Evolutionary conservation across 2,113 vertebrate species (phyloP).

Genomic region (Hyla sarda): DNA sequence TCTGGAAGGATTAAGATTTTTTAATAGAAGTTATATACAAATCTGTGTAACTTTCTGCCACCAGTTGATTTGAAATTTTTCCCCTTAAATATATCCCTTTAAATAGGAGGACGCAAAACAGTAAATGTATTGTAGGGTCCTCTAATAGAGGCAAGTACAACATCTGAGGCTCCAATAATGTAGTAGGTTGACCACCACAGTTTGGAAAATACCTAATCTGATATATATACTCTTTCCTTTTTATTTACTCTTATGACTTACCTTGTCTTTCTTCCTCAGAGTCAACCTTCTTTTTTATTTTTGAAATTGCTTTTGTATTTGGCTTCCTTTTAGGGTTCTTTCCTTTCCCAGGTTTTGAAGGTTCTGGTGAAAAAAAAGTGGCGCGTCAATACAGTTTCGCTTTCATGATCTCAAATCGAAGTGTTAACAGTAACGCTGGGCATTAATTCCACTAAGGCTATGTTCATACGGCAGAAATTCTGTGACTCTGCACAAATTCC

Average conservation of each 20-base stretch:
- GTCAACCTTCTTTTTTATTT: conserved; percentile 49
- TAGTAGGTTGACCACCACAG: not conserved
- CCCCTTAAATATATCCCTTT: too few relatives aligned
- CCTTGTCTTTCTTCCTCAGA: conserved; percentile 53
- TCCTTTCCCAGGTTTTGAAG: conserved; percentile 4
- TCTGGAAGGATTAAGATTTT: too few relatives aligned
- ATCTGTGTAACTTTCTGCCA: too few relatives aligned
- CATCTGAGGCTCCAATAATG: not conserved
- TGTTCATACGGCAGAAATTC: too few relatives aligned
- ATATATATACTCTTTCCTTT: not conserved
- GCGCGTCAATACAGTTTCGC: not conserved
- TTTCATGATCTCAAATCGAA: not conserved
- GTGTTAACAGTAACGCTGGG: not conserved
- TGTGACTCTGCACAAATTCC: too few relatives aligned
- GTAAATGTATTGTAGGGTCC: not conserved
- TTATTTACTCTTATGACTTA: not conserved
- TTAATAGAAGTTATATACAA: too few relatives aligned
- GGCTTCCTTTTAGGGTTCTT: conserved; percentile 40
- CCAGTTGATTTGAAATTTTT: too few relatives aligned
- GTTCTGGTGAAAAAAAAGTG: not conserved
- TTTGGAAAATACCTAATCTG: not conserved
- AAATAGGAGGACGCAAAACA: not conserved
- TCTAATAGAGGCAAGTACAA: not conserved
- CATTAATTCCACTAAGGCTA: too few relatives aligned
- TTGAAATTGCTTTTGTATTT: conserved; percentile 26